Evolutionary conservation across 2,113 vertebrate genomes (phyloP), one percentile per base, ranked within the genome.

Genomic region (Pandion haliaetus): DNA sequence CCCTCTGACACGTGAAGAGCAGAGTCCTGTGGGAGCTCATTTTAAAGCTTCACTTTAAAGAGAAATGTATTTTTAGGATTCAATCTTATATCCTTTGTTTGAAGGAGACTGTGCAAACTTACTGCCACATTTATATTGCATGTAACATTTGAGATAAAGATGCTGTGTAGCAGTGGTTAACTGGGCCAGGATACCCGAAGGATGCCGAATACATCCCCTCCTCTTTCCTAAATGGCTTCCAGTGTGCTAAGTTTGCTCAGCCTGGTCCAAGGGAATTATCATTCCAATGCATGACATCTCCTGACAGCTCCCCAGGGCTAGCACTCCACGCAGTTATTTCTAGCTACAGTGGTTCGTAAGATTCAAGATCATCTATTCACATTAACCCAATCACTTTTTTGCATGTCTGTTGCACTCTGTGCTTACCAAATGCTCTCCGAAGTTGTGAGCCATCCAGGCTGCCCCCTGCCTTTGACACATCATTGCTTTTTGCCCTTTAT

Each of bases 11-110:
- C 73, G 80, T 77, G 54, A 96, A 63, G 86, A 88, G 83, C 72
- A 94, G 85, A 97, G 89, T 67, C 88, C 94, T 87, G 82, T 88
- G 91, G 93, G 95, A 85, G 96, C 94, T 95, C 95, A 90, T 77
- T 89, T 94, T 87, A 84, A 90, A 93, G 94, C 47, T 63, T 80
- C 62, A 90, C 69, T 95, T 96, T 40, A 50, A 93, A 71, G 47
- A 91, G 79, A 78, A 90, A 65, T 21, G 5, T 86, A 85, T 88
- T 90, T 93, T 95, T 92, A 82, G 86, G 50, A 66, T 82, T 84
- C 86, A 59, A 47, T 91, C 88, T 85, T 70, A 38, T n/a, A 89
- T 77, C 93, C 55, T 50, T 70, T 55, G 32, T 71, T 96, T 88
- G 92, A 92, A 77, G 86, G 82, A 88, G 72, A 71, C 93, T 45